Evolutionary conservation across 2,888 invertebrate genomes (phyloP), one percentile per base, ranked within the genome.

Genomic region (Didymodactylos carnosus): DNA sequence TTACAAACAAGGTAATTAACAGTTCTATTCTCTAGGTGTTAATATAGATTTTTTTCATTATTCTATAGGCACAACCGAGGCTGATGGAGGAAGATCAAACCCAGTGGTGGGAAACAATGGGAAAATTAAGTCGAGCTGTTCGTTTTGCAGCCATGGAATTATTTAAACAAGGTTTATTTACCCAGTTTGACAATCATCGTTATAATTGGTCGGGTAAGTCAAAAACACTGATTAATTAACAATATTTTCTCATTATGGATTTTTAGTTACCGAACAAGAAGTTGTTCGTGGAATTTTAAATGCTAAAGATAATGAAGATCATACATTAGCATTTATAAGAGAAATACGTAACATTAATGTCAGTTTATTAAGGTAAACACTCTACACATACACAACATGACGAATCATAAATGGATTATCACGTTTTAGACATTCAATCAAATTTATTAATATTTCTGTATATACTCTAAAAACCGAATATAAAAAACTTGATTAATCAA

Each of bases 1-100:
- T 95, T 80, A 95, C 95, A 81, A 97, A 97, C 80, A 97, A 97
- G n/a, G n/a, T n/a, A n/a, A n/a, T n/a, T n/a, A n/a, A n/a, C n/a
- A n/a, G n/a, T n/a, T n/a, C 88, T 93, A 91, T 81, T 79, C 78
- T 43, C 3, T 27, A 53, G 25, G 35, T 23, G 35, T 25, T 75
- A 53, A 76, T 29, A 10, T 11, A 23, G 13, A 40, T 39, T 72
- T 11, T 35, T 23, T 76, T 40, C 46, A 19, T 19, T 79, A 79
- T 23, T 81, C 92, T n/a, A n/a, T n/a, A n/a, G 41, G 62, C 69
- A 91, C 87, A 93, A 78, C 92, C 93, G 70, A 93, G 93, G 0
- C 93, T 94, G 83, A 85, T 94, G 39, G 94, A 95, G 87, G 92
- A 92, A 81, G 95, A 97, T 82, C 94, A 95, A 81, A 92, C 90